Percentiles rank a stretch among this genome's conserved stretches.
Conservation (phyloP, 2,113 vertebrate genomes). For the Passer montanus region DNA sequence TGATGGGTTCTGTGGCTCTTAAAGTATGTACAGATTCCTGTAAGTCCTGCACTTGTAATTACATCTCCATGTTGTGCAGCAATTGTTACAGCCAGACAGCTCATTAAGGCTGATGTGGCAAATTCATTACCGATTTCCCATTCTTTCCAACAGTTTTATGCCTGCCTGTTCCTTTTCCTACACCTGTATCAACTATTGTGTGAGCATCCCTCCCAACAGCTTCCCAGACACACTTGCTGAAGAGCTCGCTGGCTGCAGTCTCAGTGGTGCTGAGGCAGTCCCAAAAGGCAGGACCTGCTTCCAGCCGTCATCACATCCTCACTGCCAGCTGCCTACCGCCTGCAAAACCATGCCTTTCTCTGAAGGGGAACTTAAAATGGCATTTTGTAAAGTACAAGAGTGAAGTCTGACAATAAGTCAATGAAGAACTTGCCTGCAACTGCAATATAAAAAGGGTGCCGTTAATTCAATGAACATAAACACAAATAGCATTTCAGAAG, state of each 20-base stretch:
- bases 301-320: neutral
- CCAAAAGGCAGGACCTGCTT: neutral
- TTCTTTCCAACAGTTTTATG: neutral
- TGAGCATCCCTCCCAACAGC: neutral
- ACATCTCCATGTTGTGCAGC: constrained; percentile 15
- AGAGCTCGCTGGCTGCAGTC: neutral
- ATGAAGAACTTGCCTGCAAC: neutral
- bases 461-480: constrained; percentile 4
- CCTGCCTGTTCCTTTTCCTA: neutral
- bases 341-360: neutral
- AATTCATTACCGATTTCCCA: constrained; percentile 12
- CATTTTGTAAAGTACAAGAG: neutral
- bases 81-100: constrained; percentile 29
- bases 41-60: constrained; percentile 59
- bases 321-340: neutral
- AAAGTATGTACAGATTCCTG: constrained; percentile 55
- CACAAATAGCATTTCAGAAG: neutral
- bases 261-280: neutral
- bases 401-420: neutral
- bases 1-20: constrained; percentile 52
- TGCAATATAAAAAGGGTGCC: constrained; percentile 19
- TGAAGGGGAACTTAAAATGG: neutral
- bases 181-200: neutral
- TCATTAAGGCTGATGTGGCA: constrained; percentile 26
- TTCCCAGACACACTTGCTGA: neutral